Base-by-base conservation (phyloP, 2,113 vertebrate species). In the Apodemus sylvaticus region DNA sequence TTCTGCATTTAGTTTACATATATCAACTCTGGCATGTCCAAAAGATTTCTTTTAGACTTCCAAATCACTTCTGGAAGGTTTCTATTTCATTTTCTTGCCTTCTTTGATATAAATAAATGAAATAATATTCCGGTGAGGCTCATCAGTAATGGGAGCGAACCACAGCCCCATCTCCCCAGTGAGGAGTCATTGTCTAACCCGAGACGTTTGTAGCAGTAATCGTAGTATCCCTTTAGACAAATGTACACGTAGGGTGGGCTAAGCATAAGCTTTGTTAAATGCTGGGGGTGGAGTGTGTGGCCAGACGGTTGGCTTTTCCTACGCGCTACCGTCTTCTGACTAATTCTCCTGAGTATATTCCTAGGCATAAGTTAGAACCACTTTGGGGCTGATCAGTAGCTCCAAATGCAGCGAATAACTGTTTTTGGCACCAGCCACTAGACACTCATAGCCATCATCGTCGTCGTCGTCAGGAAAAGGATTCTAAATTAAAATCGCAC, bases 1-100 rank as follows among this genome's bases (percentile, higher is more conserved):
- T 76, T 45, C 74, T 92, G 79, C 60, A 64, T 86, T 96, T 91
- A 83, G 90, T 95, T 95, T 93, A 60, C 60, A 62, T 92, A 79
- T 93, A 1, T 68, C 91, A 90, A 91, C 62, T 91, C 68, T 70
- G 42, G 42, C 34, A 26, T 89, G 36, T 66, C n/a, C 64, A 82
- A 79, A 64, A 85, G 64, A 45, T 76, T 89, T 66, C 83, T 77
- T 77, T 94, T 70, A 86, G 42, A 48, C n/a, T 26, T 95, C 85
- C 94, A 78, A 76, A 89, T 95, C 51, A 58, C 39, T 90, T 94
- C 53, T n/a, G 64, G 53, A 55, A 58, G 13, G 20, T 55, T 89
- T 62, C 89, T 92, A 17, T 55, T 85, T 90, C 31, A 22, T 14
- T 5, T 86, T 96, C 82, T 89, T 91, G 62, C n/a, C 19, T 86